A percentile compares a stretch with the other conserved stretches of the same genome.
These are phyloP conservation scores for Xylota sylvarum DNA, from an alignment of 2,888 invertebrate species.

Conservation along the genomic window DNA sequence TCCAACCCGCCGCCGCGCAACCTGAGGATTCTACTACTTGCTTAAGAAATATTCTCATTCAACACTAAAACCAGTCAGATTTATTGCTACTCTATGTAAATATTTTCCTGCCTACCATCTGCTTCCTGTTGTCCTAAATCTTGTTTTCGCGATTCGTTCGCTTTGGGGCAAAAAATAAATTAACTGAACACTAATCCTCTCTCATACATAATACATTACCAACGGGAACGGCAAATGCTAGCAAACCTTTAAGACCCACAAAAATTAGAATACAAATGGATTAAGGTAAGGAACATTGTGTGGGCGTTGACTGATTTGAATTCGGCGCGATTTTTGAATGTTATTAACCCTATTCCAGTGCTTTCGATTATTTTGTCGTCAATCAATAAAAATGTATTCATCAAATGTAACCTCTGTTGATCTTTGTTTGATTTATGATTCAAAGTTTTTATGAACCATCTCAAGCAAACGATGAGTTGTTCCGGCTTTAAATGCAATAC, in stretches of 20 bases:
- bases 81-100: background rate
- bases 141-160: background rate
- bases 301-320: constrained; percentile 28
- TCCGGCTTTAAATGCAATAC: background rate
- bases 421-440: background rate
- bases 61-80: background rate
- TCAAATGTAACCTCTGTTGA: background rate
- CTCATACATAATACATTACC: constrained; percentile 29
- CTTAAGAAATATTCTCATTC: too few species aligned
- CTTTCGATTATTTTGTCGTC: background rate
- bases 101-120: background rate
- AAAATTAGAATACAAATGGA: constrained; percentile 51
- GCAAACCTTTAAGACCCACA: constrained; percentile 25
- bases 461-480: background rate
- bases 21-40: too few species aligned
- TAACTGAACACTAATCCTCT: constrained; percentile 40
- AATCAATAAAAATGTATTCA: constrained; percentile 4
- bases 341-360: constrained; percentile 30
- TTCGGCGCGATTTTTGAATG: constrained; percentile 27
- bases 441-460: background rate
- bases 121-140: constrained; percentile 19
- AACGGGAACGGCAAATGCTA: constrained; percentile 16
- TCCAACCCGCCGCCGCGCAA: too few species aligned
- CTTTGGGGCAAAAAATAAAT: background rate
- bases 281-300: constrained; percentile 19